Evolutionary conservation across 2,113 vertebrate genomes (phyloP).

Genomic region (Lamprotornis superbus): DNA sequence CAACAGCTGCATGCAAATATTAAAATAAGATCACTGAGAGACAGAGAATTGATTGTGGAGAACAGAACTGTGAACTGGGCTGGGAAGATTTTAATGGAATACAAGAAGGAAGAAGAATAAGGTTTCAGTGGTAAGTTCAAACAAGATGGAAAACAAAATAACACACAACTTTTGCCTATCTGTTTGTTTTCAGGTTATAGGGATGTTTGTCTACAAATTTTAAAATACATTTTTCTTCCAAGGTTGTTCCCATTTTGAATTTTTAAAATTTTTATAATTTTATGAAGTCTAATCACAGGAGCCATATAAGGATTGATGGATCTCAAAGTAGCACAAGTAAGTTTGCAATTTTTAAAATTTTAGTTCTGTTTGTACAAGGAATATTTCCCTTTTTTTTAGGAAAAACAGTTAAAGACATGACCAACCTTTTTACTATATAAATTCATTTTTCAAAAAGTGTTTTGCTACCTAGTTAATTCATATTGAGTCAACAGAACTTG

Average conservation of each 20-base stretch:
- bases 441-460: background rate
- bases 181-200: background rate
- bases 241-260: background rate
- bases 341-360: background rate
- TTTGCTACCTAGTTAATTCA: background rate
- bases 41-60: background rate
- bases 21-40: conserved; percentile 48
- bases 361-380: conserved; percentile 42
- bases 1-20: conserved; percentile 56
- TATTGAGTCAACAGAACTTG: background rate
- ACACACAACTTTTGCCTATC: background rate
- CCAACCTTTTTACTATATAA: background rate
- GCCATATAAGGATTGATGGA: background rate
- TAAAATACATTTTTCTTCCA: background rate
- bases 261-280: background rate
- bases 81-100: conserved; percentile 44
- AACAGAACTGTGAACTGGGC: conserved; percentile 5
- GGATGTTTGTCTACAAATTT: background rate
- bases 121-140: background rate
- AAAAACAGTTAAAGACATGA: background rate
- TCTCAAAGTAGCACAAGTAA: conserved; percentile 15
- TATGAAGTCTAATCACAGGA: background rate
- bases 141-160: background rate
- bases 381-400: conserved; percentile 4
- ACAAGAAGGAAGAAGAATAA: background rate